Evolutionary conservation across 30 jellyfish, hydroid and myxozoan species (phyloP).

Genomic region (Aurelia sp.): DNA sequence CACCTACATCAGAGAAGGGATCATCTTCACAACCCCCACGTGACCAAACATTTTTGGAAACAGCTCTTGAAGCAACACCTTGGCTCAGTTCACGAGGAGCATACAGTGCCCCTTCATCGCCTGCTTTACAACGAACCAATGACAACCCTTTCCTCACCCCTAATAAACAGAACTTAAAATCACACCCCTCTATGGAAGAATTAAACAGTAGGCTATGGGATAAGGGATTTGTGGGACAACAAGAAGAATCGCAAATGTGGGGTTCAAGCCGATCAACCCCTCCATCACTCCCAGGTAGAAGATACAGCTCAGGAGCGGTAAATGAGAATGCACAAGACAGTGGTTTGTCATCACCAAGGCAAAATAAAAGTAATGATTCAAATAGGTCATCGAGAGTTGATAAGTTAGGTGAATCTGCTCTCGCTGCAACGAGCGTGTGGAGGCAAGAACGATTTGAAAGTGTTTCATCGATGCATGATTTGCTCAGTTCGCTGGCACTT

Average conservation of each 20-base stretch:
- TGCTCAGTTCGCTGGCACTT: conserved; percentile 82
- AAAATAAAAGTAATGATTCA: conserved; percentile 23
- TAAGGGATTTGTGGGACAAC: conserved; percentile 32
- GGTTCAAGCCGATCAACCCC: conserved; percentile 66
- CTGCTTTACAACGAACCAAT: conserved; percentile 84
- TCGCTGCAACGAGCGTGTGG: conserved; percentile 84
- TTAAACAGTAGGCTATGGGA: conserved; percentile 81
- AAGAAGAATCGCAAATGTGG: conserved; percentile 64
- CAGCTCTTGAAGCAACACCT: conserved; percentile 87
- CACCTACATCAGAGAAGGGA: conserved; percentile 89
- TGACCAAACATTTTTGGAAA: conserved; percentile 66
- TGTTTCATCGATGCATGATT: conserved; percentile 68
- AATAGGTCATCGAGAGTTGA: conserved; percentile 11
- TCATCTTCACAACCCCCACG: conserved; percentile 77
- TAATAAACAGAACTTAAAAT: conserved; percentile 72
- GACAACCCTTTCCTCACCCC: conserved; percentile 83
- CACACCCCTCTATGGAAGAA: conserved; percentile 98
- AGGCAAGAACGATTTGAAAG: conserved; percentile 90
- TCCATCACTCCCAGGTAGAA: conserved; percentile 59
- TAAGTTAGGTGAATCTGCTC: conserved; percentile 35
- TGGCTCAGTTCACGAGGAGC: conserved; percentile 99
- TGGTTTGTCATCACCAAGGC: conserved; percentile 83
- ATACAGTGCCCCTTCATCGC: conserved; percentile 99
- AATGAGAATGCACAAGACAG: conserved; percentile 74
- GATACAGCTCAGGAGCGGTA: conserved; percentile 77